Conservation (phyloP, 64 coral and sea anemone genomes). For the Exaiptasia diaphana region DNA sequence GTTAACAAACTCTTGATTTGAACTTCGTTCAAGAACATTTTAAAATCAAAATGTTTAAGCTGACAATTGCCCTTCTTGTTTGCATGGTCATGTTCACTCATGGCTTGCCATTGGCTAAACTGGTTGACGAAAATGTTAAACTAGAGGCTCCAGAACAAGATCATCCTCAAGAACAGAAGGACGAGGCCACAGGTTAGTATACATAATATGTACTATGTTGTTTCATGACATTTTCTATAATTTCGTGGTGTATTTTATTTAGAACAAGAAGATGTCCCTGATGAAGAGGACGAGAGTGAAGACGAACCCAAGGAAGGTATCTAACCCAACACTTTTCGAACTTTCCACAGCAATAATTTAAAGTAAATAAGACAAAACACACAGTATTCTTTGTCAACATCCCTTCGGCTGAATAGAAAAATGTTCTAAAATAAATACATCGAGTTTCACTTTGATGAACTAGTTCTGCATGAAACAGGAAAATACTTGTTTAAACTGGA, state of each 20-base stretch:
- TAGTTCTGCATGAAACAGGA: too few species aligned
- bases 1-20: too few species aligned
- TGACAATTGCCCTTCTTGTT: background rate
- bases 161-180: background rate
- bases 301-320: background rate
- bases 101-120: background rate
- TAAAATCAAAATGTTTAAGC: slow-evolving; percentile 13
- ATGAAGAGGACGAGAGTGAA: too few species aligned
- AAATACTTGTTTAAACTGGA: too few species aligned
- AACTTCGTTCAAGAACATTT: too few species aligned
- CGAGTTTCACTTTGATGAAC: too few species aligned
- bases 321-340: too few species aligned
- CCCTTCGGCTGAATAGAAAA: too few species aligned
- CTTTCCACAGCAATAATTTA: too few species aligned
- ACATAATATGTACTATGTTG: background rate
- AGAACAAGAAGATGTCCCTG: background rate
- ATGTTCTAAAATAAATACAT: too few species aligned
- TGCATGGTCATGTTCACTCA: background rate
- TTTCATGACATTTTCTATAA: background rate
- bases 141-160: background rate
- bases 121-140: background rate
- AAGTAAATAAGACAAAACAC: too few species aligned
- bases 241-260: background rate
- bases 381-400: too few species aligned
- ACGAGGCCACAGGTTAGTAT: background rate